Base-by-base conservation (phyloP, 1,140 invertebrate species). In the Theocolax elegans region DNA sequence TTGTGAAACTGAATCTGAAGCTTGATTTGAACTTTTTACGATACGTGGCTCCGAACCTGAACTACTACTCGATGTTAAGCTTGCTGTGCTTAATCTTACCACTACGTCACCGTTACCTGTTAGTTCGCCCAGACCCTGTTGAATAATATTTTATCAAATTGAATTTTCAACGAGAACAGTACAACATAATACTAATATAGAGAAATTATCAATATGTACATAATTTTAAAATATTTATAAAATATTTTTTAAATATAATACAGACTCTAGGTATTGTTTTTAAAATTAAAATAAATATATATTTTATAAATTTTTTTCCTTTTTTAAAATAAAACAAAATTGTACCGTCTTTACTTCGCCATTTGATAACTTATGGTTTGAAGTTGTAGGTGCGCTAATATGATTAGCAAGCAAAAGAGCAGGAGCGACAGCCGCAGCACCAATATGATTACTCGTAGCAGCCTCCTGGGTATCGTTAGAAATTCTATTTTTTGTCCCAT, bases 41-140 rank as follows among this genome's bases (percentile, higher is more conserved):
- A 67, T 38, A 53, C 79, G 75, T 7, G 79, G 66, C 9, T 83
- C 79, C 1, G 83, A 83, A 10, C 83, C 80, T 15, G 82, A 85
- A 76, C 87, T 88, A 62, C 85, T 87, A 48, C 86, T 88, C 2
- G 87, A 89, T 1, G 86, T 85, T 19, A 87, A 75, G 68, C 87
- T 88, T 1, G 83, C 79, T 1, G 84, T 84, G 64, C 87, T 87
- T 8, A 88, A 73, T 63, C 86, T 76, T 8, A 85, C 84, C 0
- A 76, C 73, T n/a, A 76, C 72, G 59, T 80, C 74, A 23, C 70
- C 73, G 15, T 72, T 72, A 10, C 21, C 15, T 2, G 42, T 54
- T 6, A 71, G 25, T n/a, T 71, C 69, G 9, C 51, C 63, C n/a
- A 59, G 10, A 0, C 40, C 56, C 69, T 71, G n/a, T 35, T 35